Evolutionary conservation across 1,140 invertebrate species (phyloP).

Genomic region (Nephotettix cincticeps): DNA sequence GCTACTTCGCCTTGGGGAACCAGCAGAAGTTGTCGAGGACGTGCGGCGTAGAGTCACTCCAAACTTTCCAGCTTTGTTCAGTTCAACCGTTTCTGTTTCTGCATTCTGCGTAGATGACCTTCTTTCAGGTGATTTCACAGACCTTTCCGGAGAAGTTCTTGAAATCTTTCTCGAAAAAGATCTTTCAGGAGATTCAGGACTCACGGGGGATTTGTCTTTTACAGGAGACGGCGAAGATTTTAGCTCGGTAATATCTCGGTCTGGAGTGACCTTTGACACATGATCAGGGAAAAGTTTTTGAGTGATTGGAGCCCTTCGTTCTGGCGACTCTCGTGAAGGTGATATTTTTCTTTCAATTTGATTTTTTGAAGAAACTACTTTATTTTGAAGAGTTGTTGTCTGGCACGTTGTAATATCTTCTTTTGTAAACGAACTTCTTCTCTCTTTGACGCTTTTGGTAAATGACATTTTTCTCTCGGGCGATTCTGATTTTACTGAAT

Average conservation of each 20-base stretch:
- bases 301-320: slow-evolving; percentile 33
- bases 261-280: background rate
- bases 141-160: slow-evolving; percentile 23
- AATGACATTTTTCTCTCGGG: slow-evolving; percentile 21
- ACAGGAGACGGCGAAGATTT: background rate
- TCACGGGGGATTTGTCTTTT: slow-evolving; percentile 11
- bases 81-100: slow-evolving; percentile 19
- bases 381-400: background rate
- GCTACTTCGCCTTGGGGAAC: background rate
- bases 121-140: slow-evolving; percentile 23
- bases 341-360: slow-evolving; percentile 27
- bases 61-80: slow-evolving; percentile 54
- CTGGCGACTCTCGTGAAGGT: slow-evolving; percentile 18
- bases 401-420: slow-evolving; percentile 11
- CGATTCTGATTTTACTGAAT: slow-evolving; percentile 10
- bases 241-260: background rate
- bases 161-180: slow-evolving; percentile 10
- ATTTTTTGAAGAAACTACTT: background rate
- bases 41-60: slow-evolving; percentile 60
- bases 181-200: slow-evolving; percentile 24
- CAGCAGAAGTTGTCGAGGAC: slow-evolving; percentile 42
- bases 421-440: slow-evolving; percentile 8
- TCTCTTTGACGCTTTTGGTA: slow-evolving; percentile 23
- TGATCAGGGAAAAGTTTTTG: slow-evolving; percentile 18
- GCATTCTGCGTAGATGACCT: slow-evolving; percentile 19